Evolutionary conservation across 1,140 invertebrate genomes (phyloP), one percentile per base, ranked within the genome.

Genomic region (Cyrtorhinus lividipennis): DNA sequence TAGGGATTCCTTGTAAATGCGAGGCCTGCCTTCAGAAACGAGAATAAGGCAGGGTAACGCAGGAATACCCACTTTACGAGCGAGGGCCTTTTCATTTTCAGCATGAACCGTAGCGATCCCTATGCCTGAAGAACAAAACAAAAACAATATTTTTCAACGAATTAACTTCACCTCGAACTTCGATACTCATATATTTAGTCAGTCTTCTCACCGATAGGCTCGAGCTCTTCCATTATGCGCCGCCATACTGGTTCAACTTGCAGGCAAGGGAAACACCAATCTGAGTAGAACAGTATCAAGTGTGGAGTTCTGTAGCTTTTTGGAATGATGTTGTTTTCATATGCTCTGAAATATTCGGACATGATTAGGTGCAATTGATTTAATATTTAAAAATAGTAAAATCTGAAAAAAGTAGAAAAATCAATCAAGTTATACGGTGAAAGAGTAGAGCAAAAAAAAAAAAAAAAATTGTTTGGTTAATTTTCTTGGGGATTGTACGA

Each of bases 181-280:
- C n/a, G n/a, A n/a, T n/a, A n/a, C n/a, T n/a, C n/a, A n/a, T n/a
- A n/a, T n/a, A n/a, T n/a, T n/a, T n/a, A n/a, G n/a, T n/a, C n/a
- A n/a, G n/a, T n/a, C n/a, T n/a, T n/a, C n/a, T 15, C 12, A 68
- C 78, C 81, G 25, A 82, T 70, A 1, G 87, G 87, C 69, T 92
- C 88, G 10, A 96, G 73, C 56, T 94, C 86, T 67, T 90, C 84
- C 20, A 90, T 83, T 24, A 94, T 75, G 65, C 86, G 82, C 64
- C 88, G 80, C 80, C 92, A 90, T 5, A 87, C 80, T 2, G 83
- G 84, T 60, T 92, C 88, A 18, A 87, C 81, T 72, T 90, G 82
- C 46, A 91, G 80, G 73, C 93, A 97, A 26, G 88, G 80, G 73
- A 92, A 90, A 74, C 92, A 96, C 84, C 90, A 92, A 73, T 95